phyloP scores from a whole-genome alignment of 53 echinoderm and acorn worm species.

The Stichopus horrens region DNA sequence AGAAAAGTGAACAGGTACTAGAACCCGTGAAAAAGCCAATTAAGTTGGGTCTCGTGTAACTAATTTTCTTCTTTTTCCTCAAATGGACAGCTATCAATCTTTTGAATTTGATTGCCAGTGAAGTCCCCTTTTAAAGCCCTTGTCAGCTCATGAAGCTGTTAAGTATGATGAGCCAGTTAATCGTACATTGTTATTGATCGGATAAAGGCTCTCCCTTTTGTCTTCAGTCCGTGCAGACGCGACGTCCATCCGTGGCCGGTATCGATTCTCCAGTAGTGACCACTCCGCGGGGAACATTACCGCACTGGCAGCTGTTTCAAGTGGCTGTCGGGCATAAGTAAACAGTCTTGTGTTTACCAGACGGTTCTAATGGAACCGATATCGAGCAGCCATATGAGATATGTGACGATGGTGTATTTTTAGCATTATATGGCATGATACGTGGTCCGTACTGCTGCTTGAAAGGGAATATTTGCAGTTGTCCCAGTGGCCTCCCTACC shows the following conservation, averaged over 20 bases:
- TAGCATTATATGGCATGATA: neutral
- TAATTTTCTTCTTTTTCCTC: neutral
- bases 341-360: slow-evolving; percentile 14
- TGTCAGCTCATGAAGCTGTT: slow-evolving; percentile 12
- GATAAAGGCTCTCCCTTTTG: slow-evolving; percentile 12
- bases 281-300: slow-evolving; percentile 2
- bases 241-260: neutral
- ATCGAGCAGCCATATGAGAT: neutral
- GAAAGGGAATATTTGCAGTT: too few relatives aligned
- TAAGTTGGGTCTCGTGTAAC: too few relatives aligned
- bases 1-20: too few relatives aligned
- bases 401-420: neutral
- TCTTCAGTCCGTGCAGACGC: slow-evolving; percentile 13
- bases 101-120: neutral
- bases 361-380: slow-evolving; percentile 26
- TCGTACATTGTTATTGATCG: neutral
- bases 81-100: slow-evolving; percentile 22
- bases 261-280: slow-evolving; percentile 16
- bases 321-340: neutral
- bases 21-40: too few relatives aligned
- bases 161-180: slow-evolving; percentile 27
- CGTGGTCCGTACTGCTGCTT: neutral
- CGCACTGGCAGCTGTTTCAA: slow-evolving; percentile 19
- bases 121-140: slow-evolving; percentile 9
- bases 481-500: too few relatives aligned